Evolutionary conservation across 2,113 vertebrate species (phyloP).

Genomic region (Pelobates fuscus): DNA sequence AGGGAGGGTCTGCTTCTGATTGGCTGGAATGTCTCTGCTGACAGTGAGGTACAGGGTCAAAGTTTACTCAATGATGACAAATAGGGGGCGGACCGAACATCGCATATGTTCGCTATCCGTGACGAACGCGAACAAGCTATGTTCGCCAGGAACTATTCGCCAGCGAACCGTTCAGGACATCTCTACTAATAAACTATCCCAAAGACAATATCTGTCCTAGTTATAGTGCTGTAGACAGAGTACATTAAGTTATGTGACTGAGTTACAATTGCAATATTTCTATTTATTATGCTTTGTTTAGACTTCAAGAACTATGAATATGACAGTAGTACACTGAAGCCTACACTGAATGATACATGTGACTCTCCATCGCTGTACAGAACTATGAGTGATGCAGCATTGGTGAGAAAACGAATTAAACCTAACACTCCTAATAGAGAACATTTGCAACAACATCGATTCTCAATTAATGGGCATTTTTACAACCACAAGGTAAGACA

Average conservation of each 20-base stretch:
- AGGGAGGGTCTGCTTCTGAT: too few species aligned
- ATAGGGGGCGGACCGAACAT: too few species aligned
- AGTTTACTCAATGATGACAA: too few species aligned
- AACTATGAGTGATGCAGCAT: slow-evolving; percentile 69
- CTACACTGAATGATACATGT: slow-evolving; percentile 24
- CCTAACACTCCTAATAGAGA: slow-evolving; percentile 60
- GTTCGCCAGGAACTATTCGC: too few species aligned
- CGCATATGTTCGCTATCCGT: too few species aligned
- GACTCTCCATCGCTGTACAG: slow-evolving; percentile 75
- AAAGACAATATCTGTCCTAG: too few species aligned
- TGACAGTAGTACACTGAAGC: slow-evolving; percentile 68
- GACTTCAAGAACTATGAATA: slow-evolving; percentile 68
- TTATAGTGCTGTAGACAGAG: too few species aligned
- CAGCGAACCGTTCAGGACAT: too few species aligned
- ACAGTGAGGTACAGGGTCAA: too few species aligned
- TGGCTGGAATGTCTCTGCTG: too few species aligned
- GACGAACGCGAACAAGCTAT: too few species aligned
- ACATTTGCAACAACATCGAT: slow-evolving; percentile 71
- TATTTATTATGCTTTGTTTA: slow-evolving; percentile 53
- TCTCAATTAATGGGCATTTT: slow-evolving; percentile 92
- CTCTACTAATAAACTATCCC: too few species aligned
- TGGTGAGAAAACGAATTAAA: slow-evolving; percentile 70
- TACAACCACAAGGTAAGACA: slow-evolving; percentile 84
- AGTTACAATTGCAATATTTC: not conserved
- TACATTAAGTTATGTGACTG: not conserved